Evolutionary conservation across 2,113 vertebrate species (phyloP).

Genomic region (Petrocephalus microphthalmus): DNA sequence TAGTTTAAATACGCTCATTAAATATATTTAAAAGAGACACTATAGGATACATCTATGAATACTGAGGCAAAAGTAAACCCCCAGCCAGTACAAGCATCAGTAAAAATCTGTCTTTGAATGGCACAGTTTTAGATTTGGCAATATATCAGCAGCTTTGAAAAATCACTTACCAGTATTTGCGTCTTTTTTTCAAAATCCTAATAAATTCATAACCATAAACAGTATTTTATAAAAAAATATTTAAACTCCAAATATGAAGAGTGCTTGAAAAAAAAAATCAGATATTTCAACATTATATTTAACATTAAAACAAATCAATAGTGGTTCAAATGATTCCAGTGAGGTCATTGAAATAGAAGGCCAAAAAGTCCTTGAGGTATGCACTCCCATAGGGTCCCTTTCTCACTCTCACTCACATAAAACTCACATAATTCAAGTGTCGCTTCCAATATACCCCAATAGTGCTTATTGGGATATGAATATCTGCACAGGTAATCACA

Average conservation of each 20-base stretch:
- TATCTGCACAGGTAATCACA: constrained; percentile 53
- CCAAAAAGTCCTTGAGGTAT: constrained; percentile 81
- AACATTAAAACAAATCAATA: constrained; percentile 3
- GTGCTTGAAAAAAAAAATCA: constrained; percentile 51
- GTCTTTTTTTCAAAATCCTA: constrained; percentile 34
- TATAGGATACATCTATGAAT: constrained; percentile 11
- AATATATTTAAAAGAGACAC: background rate
- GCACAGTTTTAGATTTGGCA: constrained; percentile 53
- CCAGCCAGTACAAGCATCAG: constrained; percentile 13
- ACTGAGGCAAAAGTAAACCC: constrained; percentile 8
- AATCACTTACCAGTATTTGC: constrained; percentile 47
- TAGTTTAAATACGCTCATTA: constrained; percentile 4
- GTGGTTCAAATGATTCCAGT: constrained; percentile 43
- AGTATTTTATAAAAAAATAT: constrained; percentile 59
- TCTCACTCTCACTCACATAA: background rate
- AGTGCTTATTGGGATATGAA: constrained; percentile 38
- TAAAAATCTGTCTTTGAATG: constrained; percentile 1
- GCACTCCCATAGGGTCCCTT: constrained; percentile 55
- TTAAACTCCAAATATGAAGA: constrained; percentile 56
- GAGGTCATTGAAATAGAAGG: constrained; percentile 72
- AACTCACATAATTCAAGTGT: constrained; percentile 19
- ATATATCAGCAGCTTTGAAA: constrained; percentile 66
- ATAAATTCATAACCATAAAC: constrained; percentile 55
- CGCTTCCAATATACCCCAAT: constrained; percentile 58
- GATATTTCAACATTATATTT: constrained; percentile 7